Base-by-base conservation (phyloP, 2,113 vertebrate genomes). In the Campylomormyrus numenius region DNA sequence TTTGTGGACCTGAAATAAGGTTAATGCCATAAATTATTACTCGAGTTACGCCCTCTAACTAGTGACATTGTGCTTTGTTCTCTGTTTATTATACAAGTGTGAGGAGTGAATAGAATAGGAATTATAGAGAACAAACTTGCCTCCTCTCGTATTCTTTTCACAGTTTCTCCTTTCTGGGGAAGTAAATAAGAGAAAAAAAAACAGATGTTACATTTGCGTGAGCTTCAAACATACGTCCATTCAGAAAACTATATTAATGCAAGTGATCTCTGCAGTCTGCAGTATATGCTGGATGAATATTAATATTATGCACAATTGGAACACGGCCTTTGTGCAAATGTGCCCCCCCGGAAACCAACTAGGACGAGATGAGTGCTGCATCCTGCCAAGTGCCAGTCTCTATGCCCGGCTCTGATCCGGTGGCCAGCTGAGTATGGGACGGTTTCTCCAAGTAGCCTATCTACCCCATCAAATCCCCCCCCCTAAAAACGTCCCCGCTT, bases 111-210 rank as follows among this genome's bases (percentile, higher is more conserved):
- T 1, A 42, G 7, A 1, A 24, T 35, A 45, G 3, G 0, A 74
- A 86, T 88, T 8, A n/a, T 0, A 10, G 3, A 31, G 7, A 42
- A n/a, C 2, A 5, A 85, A 85, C 96, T 96, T 96, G 98, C 98
- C 97, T 98, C 97, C 91, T 98, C 97, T 93, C 98, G 95, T 96
- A 98, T 98, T 94, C 96, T 96, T 93, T 98, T 98, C 89, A 98
- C 97, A 0, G 97, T 98, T 93, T 98, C 98, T 92, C 98, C 98
- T 97, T 98, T 98, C 98, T 98, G 96, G 48, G 0, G 92, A 93
- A 89, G 89, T 91, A 93, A 62, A 62, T 62, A 27, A 66, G 93
- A 90, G 50, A 91, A 53, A 91, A 93, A 92, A 77, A 91, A 49
- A 92, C 0, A 56, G 58, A 35, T 70, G 52, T 89, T 52, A 89